These are phyloP conservation scores for Kuschelorhynchus macadamiae DNA, from an alignment of 2,888 invertebrate genomes.

Conservation along the genomic window DNA sequence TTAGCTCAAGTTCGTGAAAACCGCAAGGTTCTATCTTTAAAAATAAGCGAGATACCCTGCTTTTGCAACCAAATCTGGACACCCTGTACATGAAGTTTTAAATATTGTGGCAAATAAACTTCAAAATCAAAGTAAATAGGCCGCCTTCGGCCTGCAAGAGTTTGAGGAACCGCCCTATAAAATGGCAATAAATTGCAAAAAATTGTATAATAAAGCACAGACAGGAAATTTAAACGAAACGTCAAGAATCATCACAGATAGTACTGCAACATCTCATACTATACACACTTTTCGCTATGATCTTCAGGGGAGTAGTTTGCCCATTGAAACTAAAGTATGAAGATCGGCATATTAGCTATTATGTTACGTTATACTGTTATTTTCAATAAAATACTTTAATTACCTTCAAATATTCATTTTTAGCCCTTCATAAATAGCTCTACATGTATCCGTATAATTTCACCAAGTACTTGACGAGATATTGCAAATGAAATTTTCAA, in stretches of 20 bases:
- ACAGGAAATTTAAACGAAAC: neutral
- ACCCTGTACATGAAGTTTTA: constrained; percentile 15
- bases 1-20: no score
- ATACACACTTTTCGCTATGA: neutral
- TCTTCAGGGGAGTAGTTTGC: constrained; percentile 2
- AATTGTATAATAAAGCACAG: constrained; percentile 6
- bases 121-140: constrained; percentile 2
- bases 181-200: constrained; percentile 1
- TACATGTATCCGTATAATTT: no score
- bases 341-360: no score
- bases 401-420: no score
- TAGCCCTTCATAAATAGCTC: no score
- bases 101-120: constrained; percentile 20
- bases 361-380: no score
- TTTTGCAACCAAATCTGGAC: no score
- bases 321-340: constrained; percentile 4
- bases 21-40: no score
- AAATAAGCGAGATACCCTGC: no score
- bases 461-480: no score
- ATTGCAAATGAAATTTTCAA: no score
- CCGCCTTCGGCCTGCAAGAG: constrained; percentile 7
- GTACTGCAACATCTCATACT: neutral
- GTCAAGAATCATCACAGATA: neutral
- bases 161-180: neutral
- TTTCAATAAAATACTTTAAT: no score